Percentiles rank a stretch among this genome's conserved stretches.
phyloP scores from a whole-genome alignment of 2,888 invertebrate species.

The Meiosimyza platycephala region DNA sequence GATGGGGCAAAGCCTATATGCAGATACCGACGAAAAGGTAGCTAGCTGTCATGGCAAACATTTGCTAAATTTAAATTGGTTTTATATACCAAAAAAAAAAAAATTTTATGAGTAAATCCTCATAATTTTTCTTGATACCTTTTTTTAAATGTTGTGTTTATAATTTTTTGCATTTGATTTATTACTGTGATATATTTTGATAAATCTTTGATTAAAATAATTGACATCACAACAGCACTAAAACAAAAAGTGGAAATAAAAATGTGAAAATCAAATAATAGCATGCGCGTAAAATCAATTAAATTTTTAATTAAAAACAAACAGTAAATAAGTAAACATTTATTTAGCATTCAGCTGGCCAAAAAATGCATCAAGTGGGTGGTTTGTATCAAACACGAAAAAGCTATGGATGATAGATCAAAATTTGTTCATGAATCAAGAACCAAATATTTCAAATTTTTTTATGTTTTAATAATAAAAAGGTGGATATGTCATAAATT shows the following conservation, averaged over 20 bases:
- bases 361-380: constrained; percentile 5
- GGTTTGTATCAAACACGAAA: not conserved
- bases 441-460: too few relatives aligned
- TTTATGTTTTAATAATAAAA: too few relatives aligned
- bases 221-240: constrained; percentile 18
- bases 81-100: not conserved
- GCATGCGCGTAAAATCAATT: constrained; percentile 43
- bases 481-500: too few relatives aligned
- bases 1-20: too few relatives aligned
- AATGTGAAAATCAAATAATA: constrained; percentile 18
- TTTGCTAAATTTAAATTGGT: not conserved
- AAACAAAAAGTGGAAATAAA: not conserved
- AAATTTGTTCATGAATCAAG: too few relatives aligned
- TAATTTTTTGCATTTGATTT: constrained; percentile 14
- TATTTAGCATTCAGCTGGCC: constrained; percentile 37
- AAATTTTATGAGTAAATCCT: too few relatives aligned
- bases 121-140: not conserved
- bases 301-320: constrained; percentile 49
- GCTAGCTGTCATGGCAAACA: not conserved
- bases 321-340: constrained; percentile 46
- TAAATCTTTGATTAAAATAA: constrained; percentile 19
- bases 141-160: not conserved
- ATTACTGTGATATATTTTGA: constrained; percentile 16
- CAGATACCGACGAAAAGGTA: not conserved
- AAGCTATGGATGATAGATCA: too few relatives aligned